Conservation (phyloP, 2,113 vertebrate species). For the Notiomystis cincta region DNA sequence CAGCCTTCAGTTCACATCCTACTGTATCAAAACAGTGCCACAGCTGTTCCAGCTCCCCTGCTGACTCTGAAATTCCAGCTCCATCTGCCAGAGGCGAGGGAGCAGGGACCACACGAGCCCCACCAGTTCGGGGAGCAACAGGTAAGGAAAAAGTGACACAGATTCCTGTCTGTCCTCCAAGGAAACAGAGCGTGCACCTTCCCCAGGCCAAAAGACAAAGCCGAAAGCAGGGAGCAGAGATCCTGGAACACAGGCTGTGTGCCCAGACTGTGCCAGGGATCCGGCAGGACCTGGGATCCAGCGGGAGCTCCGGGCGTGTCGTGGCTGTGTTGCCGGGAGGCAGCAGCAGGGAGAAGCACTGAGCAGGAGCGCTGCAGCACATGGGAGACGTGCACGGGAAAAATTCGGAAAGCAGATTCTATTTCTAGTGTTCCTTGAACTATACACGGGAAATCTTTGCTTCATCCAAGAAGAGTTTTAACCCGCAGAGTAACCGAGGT, state of each 20-base stretch:
- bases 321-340: neutral
- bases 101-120: rapidly evolving
- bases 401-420: neutral
- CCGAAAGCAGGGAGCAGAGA: neutral
- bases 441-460: too few relatives aligned
- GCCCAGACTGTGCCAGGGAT: rapidly evolving
- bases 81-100: neutral
- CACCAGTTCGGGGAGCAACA: neutral
- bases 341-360: neutral
- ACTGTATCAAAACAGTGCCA: neutral
- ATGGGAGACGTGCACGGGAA: rapidly evolving
- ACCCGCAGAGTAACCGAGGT: neutral
- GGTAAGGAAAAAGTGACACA: rapidly evolving
- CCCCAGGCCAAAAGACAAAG: rapidly evolving
- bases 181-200: neutral
- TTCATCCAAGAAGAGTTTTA: neutral
- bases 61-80: neutral
- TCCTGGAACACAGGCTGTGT: rapidly evolving
- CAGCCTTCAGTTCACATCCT: neutral
- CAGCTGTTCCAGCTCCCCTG: neutral
- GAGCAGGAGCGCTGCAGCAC: neutral
- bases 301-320: neutral
- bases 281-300: rapidly evolving
- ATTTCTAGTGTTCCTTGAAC: neutral
- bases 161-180: neutral